Evolutionary conservation across 2,888 invertebrate species (phyloP).

Genomic region (Thalpophila matura): DNA sequence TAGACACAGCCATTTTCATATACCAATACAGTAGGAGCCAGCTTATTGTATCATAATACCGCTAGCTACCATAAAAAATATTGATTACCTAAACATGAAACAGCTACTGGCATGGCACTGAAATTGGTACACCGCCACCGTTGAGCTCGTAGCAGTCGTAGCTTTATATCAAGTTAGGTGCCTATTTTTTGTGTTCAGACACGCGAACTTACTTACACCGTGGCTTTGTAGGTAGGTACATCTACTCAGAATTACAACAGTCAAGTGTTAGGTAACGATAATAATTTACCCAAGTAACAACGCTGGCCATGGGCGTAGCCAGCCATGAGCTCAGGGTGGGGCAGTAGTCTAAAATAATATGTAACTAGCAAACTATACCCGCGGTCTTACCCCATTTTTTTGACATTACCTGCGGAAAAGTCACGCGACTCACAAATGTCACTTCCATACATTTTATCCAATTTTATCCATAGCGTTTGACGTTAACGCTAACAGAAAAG

Average conservation of each 20-base stretch:
- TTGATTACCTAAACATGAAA: slow-evolving; percentile 52
- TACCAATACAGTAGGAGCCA: neutral
- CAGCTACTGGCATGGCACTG: slow-evolving; percentile 20
- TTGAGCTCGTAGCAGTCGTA: neutral
- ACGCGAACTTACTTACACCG: slow-evolving; percentile 47
- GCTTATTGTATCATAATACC: neutral
- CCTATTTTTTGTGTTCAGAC: slow-evolving; percentile 44
- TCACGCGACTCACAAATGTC: too few species aligned
- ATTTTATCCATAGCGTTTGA: too few species aligned
- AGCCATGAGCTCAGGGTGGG: too few species aligned
- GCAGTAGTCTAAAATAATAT: too few species aligned
- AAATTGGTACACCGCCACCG: slow-evolving; percentile 28
- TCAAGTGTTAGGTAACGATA: slow-evolving; percentile 8
- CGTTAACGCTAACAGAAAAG: too few species aligned
- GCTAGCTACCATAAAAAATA: slow-evolving; percentile 23
- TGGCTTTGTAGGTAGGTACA: slow-evolving; percentile 6
- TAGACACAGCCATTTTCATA: neutral
- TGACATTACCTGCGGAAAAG: too few species aligned
- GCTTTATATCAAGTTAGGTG: slow-evolving; percentile 4
- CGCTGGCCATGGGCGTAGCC: slow-evolving; percentile 13
- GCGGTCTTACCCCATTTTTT: too few species aligned
- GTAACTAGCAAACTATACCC: too few species aligned
- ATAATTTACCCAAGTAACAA: slow-evolving; percentile 23
- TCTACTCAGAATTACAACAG: slow-evolving; percentile 10
- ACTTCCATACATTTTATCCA: too few species aligned